Conservation (phyloP, 2,797 vertebrate genomes). For the Tinamus major region DNA sequence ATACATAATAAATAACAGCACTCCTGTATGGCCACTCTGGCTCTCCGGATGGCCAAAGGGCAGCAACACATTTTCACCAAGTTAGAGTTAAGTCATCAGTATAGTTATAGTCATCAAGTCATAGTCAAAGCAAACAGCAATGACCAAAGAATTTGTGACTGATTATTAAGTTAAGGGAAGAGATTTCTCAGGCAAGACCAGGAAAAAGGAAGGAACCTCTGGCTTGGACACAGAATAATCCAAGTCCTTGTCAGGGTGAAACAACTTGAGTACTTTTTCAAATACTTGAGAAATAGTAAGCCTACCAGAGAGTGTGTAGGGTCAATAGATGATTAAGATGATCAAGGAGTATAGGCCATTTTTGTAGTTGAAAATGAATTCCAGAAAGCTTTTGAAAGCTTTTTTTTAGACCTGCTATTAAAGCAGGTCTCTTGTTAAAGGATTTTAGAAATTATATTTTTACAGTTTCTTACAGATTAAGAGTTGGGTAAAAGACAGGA, state of each 20-base stretch:
- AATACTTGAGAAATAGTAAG: background rate
- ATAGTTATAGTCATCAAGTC: background rate
- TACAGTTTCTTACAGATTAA: background rate
- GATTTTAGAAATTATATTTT: background rate
- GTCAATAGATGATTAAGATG: background rate
- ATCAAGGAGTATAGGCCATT: background rate
- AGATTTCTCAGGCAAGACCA: background rate
- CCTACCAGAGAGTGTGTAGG: background rate
- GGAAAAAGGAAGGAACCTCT: background rate
- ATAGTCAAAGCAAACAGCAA: background rate
- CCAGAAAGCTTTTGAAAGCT: background rate
- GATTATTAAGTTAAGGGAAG: background rate
- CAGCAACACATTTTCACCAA: background rate
- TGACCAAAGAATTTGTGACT: background rate
- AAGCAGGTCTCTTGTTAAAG: background rate
- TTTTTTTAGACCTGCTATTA: background rate
- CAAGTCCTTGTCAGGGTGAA: background rate
- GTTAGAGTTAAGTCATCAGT: too few relatives aligned
- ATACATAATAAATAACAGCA: background rate
- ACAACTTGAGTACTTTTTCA: background rate
- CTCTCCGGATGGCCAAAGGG: background rate
- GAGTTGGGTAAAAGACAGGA: background rate
- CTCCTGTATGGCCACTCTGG: background rate
- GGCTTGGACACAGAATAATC: background rate
- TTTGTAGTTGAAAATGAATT: background rate